A percentile compares a stretch with the other conserved stretches of the same genome.
phyloP scores from a whole-genome alignment of 2,113 vertebrate species.

The Chlamydotis undulata region DNA sequence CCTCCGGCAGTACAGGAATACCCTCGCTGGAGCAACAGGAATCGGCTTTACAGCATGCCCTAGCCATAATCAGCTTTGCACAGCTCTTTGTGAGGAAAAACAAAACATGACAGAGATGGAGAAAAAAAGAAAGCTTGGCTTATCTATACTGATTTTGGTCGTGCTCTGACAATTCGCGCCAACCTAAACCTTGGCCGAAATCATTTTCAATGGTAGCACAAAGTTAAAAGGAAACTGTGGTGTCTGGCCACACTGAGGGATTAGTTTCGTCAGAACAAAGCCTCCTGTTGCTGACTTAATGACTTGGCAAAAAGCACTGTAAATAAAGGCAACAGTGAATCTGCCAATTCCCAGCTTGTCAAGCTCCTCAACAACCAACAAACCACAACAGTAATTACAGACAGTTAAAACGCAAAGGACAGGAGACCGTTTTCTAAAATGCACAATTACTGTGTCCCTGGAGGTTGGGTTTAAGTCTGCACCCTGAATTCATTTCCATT shows the following conservation, averaged over 20 bases:
- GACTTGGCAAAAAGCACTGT: conserved; percentile 36
- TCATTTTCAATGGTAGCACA: neutral
- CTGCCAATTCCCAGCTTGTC: conserved; percentile 38
- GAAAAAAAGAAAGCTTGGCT: neutral
- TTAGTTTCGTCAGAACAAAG: conserved; percentile 27
- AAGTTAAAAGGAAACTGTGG: neutral
- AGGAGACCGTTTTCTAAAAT: conserved; percentile 27
- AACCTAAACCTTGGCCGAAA: neutral
- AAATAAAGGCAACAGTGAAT: conserved; percentile 26
- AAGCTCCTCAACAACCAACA: conserved; percentile 14
- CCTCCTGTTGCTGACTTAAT: neutral
- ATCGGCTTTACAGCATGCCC: neutral
- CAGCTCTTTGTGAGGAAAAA: neutral
- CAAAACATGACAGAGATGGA: neutral
- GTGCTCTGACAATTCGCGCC: neutral
- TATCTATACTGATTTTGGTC: neutral
- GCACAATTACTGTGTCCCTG: conserved; percentile 21
- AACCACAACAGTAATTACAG: conserved; percentile 49
- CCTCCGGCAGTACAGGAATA: neutral
- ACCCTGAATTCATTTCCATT: conserved; percentile 38
- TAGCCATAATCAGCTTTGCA: neutral
- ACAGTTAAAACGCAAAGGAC: conserved; percentile 44
- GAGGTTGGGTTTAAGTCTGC: conserved; percentile 30
- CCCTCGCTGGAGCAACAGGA: neutral
- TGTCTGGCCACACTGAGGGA: neutral